Evolutionary conservation across 2,888 invertebrate species (phyloP).

Genomic region (Caenorhabditis drosophilae): DNA sequence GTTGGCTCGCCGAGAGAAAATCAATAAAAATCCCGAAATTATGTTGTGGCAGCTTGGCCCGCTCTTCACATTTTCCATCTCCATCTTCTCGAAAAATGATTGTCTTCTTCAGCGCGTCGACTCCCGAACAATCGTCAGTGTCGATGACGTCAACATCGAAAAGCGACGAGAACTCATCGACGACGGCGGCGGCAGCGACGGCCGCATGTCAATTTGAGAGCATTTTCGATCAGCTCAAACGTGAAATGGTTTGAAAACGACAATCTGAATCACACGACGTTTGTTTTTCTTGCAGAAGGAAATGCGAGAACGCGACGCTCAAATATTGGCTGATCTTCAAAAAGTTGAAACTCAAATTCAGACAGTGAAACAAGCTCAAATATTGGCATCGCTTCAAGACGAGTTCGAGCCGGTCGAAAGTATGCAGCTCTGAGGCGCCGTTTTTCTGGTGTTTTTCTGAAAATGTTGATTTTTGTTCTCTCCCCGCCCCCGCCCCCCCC

Average conservation of each 20-base stretch:
- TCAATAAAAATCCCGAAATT: too few relatives aligned
- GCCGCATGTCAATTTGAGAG: constrained; percentile 33
- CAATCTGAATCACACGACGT: too few relatives aligned
- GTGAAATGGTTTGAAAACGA: constrained; percentile 66
- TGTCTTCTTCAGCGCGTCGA: constrained; percentile 29
- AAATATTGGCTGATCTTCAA: constrained; percentile 62
- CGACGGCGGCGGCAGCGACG: too few relatives aligned
- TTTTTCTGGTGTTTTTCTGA: neutral
- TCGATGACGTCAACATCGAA: constrained; percentile 46
- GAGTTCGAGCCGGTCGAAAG: constrained; percentile 39
- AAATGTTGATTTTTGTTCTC: too few relatives aligned
- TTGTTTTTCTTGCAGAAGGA: constrained; percentile 56
- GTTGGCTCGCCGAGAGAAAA: too few relatives aligned
- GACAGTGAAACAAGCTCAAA: constrained; percentile 41
- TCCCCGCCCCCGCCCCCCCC: too few relatives aligned
- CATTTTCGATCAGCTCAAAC: constrained; percentile 62
- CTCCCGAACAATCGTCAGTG: constrained; percentile 46
- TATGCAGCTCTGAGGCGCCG: constrained; percentile 17
- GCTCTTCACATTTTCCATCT: too few relatives aligned
- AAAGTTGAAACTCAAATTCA: constrained; percentile 59
- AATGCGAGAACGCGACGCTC: constrained; percentile 62
- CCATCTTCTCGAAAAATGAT: too few relatives aligned
- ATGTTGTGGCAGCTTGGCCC: too few relatives aligned
- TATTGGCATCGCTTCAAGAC: constrained; percentile 33
- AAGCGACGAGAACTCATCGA: constrained; percentile 23